Evolutionary conservation across 2,113 vertebrate species (phyloP), one percentile per base, ranked within the genome.

Genomic region (Myiopsitta monachus): DNA sequence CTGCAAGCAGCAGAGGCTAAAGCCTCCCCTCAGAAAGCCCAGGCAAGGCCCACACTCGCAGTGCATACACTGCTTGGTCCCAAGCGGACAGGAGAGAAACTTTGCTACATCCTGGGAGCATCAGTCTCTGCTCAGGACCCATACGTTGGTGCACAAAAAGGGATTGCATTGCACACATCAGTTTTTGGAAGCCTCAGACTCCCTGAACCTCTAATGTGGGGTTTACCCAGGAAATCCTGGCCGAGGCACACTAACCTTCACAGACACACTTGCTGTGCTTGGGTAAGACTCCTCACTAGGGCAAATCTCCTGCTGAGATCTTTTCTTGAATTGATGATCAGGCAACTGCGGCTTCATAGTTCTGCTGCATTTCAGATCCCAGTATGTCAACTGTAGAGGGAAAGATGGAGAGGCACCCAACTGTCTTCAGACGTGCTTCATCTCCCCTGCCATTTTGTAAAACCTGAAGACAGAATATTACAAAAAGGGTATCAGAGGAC

Each of bases 71-170:
- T 13, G 31, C 51, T 30, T 28, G 18, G 16, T 28, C 13, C 26
- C 7, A 3, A 5, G 18, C 13, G 24, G 7, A 3, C 59, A 36
- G 67, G 9, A 31, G 43, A 43, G 18, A 8, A 2, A 36, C 30
- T 33, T 46, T 66, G 61, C 33, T 62, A 44, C 0, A 1, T 9
- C 31, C 46, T 9, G 31, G 31, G 17, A 63, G 11, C 3, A 2
- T 9, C 0, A 0, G 5, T 24, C 21, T 0, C 39, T 3, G 38
- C 1, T 13, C 44, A 55, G 64, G 41, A 57, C 44, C 7, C 38
- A 1, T 2, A 10, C 0, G 0, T 28, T 5, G 1, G 1, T 0
- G 1, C 22, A 44, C 10, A 30, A 36, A 10, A 59, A 36, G 33
- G 26, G 24, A 69, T 14, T 13, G 6, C 47, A 9, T 6, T 8